phyloP scores from a whole-genome alignment of 2,797 vertebrate species.

The Nothura maculosa region DNA sequence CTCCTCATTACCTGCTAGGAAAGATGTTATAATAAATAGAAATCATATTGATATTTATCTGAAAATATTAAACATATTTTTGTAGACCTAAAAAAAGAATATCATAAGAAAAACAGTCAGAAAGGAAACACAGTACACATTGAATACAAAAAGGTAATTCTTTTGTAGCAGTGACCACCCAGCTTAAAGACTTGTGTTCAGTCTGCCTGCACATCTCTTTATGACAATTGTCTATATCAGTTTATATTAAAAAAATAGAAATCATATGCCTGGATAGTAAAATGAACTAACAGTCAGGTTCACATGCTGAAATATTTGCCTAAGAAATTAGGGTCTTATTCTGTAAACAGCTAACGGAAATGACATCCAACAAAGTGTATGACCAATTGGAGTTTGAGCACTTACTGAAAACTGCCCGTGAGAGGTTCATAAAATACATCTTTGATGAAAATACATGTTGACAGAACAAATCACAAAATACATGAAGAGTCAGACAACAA shows the following conservation, averaged over 20 bases:
- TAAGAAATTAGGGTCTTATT: not conserved
- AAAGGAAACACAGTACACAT: not conserved
- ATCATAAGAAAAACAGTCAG: not conserved
- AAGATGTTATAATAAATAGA: not conserved
- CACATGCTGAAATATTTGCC: not conserved
- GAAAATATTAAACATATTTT: not conserved
- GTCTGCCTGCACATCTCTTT: not conserved
- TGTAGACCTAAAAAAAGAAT: not conserved
- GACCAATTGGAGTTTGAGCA: not conserved
- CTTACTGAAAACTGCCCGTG: not conserved
- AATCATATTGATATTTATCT: not conserved
- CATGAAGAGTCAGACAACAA: not conserved
- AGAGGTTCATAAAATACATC: not conserved
- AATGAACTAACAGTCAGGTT: not conserved
- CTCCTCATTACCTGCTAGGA: not conserved
- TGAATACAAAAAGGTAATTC: not conserved
- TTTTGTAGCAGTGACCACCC: not conserved
- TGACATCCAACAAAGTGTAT: not conserved
- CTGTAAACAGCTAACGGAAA: constrained; percentile 3
- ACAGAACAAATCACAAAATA: not conserved
- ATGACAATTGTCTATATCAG: not conserved
- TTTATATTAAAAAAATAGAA: not conserved
- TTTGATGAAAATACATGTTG: not conserved
- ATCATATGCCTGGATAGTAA: not conserved
- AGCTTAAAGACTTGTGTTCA: not conserved